Evolutionary conservation across 2,113 vertebrate genomes (phyloP), one percentile per base, ranked within the genome.

Genomic region (Misgurnus anguillicaudatus): DNA sequence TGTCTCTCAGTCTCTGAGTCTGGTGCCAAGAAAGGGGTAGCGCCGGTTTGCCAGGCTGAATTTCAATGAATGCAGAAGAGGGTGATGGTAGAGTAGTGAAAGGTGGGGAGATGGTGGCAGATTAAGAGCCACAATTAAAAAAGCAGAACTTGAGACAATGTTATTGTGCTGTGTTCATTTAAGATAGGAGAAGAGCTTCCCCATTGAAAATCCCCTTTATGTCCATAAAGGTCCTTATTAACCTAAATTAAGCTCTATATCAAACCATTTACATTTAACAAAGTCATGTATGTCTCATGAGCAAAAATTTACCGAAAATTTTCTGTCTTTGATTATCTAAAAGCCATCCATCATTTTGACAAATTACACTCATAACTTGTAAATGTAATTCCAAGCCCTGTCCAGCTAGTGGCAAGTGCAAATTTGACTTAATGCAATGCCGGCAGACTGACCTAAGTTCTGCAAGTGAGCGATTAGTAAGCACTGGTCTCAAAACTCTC

Each of bases 21-120:
- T 86, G 82, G 86, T 92, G 90, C 90, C 91, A 91, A 90, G 89
- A 90, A 83, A 88, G 89, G 91, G 91, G 88, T 90, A 89, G 90
- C 85, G 87, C 89, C 89, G 89, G 88, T 89, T 83, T 91, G 89
- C 90, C 89, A 89, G 90, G 90, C 91, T 87, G 91, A 91, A 93
- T 91, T 91, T 92, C 86, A 93, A 91, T 92, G 88, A 92, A 90
- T 83, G 85, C 86, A 85, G 85, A 87, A 89, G 89, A 87, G 88
- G 90, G 87, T 85, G 86, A 57, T 72, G 74, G 75, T 78, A 77
- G 82, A 78, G 84, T 72, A 4, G 75, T 85, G 77, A 85, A 86
- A 77, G 58, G 75, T 45, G 79, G 85, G 85, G 84, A 84, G 83
- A 72, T 78, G 75, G 87, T 90, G 88, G 87, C 87, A 89, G 71